Evolutionary conservation across 1,140 invertebrate species (phyloP).

Genomic region (Euwallacea similis): DNA sequence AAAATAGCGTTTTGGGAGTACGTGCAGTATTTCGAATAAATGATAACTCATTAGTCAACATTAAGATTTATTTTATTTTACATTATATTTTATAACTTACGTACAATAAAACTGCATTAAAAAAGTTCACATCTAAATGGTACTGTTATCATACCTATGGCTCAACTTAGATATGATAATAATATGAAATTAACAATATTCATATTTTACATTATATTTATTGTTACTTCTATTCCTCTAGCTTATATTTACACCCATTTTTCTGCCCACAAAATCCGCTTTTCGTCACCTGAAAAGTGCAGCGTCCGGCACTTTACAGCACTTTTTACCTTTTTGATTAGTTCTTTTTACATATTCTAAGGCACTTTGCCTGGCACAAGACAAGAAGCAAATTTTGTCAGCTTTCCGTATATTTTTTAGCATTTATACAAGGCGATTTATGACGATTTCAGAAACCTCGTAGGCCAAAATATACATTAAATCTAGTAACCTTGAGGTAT

Average conservation of each 20-base stretch:
- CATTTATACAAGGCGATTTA: not conserved
- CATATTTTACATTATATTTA: constrained; percentile 10
- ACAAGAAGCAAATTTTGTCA: not conserved
- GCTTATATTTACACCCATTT: not conserved
- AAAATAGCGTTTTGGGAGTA: not conserved
- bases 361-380: not conserved
- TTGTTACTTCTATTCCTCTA: not conserved
- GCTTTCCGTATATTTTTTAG: not conserved
- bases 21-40: not conserved
- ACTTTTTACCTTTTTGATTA: not conserved
- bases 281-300: not conserved
- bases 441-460: not conserved
- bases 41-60: not conserved
- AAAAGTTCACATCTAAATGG: not conserved
- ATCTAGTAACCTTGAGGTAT: not conserved
- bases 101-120: not conserved
- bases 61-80: constrained; percentile 18
- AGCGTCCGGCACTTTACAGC: not conserved
- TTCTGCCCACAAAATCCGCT: not conserved
- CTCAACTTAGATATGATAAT: constrained; percentile 35
- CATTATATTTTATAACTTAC: constrained; percentile 6
- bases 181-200: constrained; percentile 3
- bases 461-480: not conserved
- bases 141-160: constrained; percentile 32
- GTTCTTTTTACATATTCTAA: not conserved